Percentiles rank a stretch among this genome's conserved stretches.
Evolutionary conservation across 1,140 invertebrate genomes (phyloP).

Genomic region (Drosophila willistoni): DNA sequence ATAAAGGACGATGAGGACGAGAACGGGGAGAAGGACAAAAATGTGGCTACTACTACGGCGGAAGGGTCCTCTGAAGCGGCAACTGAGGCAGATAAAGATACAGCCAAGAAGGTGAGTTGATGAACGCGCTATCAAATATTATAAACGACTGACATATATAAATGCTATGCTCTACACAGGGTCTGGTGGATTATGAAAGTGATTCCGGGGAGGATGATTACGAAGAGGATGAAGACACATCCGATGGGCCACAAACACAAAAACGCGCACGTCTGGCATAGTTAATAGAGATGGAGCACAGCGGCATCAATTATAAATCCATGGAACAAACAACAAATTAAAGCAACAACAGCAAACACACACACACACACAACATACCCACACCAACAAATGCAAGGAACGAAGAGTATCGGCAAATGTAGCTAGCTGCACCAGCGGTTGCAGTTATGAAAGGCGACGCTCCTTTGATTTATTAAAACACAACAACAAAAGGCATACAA

Average conservation of each 20-base stretch:
- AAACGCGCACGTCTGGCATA: conserved; percentile 82
- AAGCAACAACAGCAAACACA: conserved; percentile 16
- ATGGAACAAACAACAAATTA: conserved; percentile 32
- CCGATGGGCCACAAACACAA: conserved; percentile 77
- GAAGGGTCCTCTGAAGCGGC: conserved; percentile 33
- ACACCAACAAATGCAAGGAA: conserved; percentile 37
- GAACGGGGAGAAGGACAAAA: conserved; percentile 27
- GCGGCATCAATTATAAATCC: conserved; percentile 77
- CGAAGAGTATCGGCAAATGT: conserved; percentile 13
- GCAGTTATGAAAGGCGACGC: conserved; percentile 15
- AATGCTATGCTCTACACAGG: conserved; percentile 84
- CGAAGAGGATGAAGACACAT: conserved; percentile 89
- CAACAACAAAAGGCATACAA: conserved; percentile 18
- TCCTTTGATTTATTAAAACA: conserved; percentile 36
- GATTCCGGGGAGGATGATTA: conserved; percentile 98
- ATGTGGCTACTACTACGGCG: conserved; percentile 20
- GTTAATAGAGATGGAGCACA: conserved; percentile 51
- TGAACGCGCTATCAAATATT: not conserved
- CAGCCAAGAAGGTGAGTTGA: conserved; percentile 60
- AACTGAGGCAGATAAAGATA: conserved; percentile 61
- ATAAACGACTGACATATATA: not conserved
- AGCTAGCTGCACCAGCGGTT: conserved; percentile 18
- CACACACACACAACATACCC: conserved; percentile 24
- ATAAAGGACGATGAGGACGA: conserved; percentile 34
- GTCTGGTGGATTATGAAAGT: conserved; percentile 97